Evolutionary conservation across 2,797 vertebrate genomes (phyloP).

Genomic region (Antennarius maculatus): DNA sequence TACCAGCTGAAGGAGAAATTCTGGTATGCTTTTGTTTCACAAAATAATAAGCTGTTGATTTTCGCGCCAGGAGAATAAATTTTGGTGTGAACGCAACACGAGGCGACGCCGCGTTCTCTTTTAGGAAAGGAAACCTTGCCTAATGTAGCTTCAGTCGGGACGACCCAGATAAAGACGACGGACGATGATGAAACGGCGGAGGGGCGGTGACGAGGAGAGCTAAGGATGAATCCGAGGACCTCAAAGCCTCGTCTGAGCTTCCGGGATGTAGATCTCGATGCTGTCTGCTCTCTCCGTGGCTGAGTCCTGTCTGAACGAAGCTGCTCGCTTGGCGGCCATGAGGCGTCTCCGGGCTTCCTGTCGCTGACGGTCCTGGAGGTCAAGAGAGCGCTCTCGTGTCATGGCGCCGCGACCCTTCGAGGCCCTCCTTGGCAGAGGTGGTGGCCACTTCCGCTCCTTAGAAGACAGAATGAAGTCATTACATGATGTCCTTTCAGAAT

Average conservation of each 20-base stretch:
- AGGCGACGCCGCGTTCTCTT: conserved; percentile 29
- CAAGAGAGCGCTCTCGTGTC: conserved; percentile 93
- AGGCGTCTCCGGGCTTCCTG: conserved; percentile 95
- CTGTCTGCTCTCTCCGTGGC: conserved; percentile 96
- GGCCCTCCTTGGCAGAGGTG: conserved; percentile 93
- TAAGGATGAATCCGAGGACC: conserved; percentile 66
- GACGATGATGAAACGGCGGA: conserved; percentile 16
- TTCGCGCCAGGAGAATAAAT: no score
- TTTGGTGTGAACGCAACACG: no score
- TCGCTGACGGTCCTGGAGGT: conserved; percentile 96
- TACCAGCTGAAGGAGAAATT: no score
- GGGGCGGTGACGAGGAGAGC: conserved; percentile 27
- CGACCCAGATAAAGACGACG: conserved; percentile 48
- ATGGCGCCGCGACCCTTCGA: conserved; percentile 90
- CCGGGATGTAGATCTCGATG: conserved; percentile 99
- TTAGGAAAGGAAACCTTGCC: conserved; percentile 44
- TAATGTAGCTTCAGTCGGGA: conserved; percentile 56
- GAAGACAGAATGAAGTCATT: conserved; percentile 22
- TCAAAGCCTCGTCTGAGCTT: conserved; percentile 98
- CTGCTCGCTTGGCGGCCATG: conserved; percentile 95
- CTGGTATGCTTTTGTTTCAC: no score
- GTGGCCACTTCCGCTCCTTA: conserved; percentile 88
- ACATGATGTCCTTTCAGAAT: neutral
- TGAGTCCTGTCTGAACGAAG: conserved; percentile 97
- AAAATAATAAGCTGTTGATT: no score